Evolutionary conservation across 2,888 invertebrate species (phyloP).

Genomic region (Drosophila mayaguana): DNA sequence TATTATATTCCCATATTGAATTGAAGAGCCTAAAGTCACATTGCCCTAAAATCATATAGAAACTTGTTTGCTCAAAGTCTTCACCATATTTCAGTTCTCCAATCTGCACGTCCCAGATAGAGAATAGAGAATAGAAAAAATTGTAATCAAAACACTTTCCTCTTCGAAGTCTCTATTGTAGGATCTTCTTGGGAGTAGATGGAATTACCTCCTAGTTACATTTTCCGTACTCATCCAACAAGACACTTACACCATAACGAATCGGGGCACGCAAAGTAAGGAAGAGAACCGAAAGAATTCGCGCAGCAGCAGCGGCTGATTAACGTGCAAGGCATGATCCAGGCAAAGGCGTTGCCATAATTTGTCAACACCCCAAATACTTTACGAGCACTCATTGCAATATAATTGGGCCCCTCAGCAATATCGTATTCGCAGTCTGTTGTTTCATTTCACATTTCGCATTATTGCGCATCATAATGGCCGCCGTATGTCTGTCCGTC

Average conservation of each 20-base stretch:
- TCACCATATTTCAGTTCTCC: too few relatives aligned
- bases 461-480: conserved; percentile 76
- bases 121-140: too few relatives aligned
- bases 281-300: background rate
- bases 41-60: too few relatives aligned
- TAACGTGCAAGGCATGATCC: conserved; percentile 63
- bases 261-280: background rate
- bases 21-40: too few relatives aligned
- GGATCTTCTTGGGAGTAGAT: too few relatives aligned
- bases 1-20: too few relatives aligned
- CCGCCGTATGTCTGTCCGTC: conserved; percentile 59
- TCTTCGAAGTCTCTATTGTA: too few relatives aligned
- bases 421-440: conserved; percentile 34
- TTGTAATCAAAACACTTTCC: too few relatives aligned
- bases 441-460: conserved; percentile 63
- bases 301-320: conserved; percentile 29
- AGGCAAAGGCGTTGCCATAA: conserved; percentile 82
- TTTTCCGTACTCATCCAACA: background rate
- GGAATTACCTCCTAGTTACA: background rate
- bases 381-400: conserved; percentile 79
- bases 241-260: background rate
- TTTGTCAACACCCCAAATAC: conserved; percentile 83
- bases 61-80: too few relatives aligned
- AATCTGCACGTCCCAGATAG: too few relatives aligned
- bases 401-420: conserved; percentile 69